Evolutionary conservation across 1,140 invertebrate genomes (phyloP), one percentile per base, ranked within the genome.

Genomic region (Drosophila arawakana): DNA sequence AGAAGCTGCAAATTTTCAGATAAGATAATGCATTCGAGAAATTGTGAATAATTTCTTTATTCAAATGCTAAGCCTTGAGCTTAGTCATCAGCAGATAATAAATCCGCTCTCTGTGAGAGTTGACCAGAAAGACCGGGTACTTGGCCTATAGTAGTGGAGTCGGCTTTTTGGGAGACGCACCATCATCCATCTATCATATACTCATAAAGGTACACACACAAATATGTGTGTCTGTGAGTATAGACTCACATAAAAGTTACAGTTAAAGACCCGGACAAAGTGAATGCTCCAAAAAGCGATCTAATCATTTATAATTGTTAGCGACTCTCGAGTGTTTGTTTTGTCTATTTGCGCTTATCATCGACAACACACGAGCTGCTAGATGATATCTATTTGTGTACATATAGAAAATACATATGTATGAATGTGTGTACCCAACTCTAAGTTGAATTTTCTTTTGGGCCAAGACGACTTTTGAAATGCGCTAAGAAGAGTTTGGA

Each of bases 281-380:
- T 84, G 80, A 84, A 89, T 89, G 84, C 84, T 89, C 75, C 78
- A 89, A 89, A 89, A 89, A 89, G 80, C 84, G 84, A 89, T 89
- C 74, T 89, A 89, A 89, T 89, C 84, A 84, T 89, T 89, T 89
- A 89, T 89, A 89, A 89, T 89, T 89, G 84, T 78, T 89, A 84
- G 84, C 84, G 82, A 78, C 52, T 50, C 49, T 89, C 73, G 49
- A 89, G 77, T 89, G 80, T 84, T 89, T 81, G 84, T 76, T 89
- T 84, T 89, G 84, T 89, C 80, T 84, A 81, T 89, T 89, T 89
- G 66, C 78, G 78, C 84, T 89, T 89, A 89, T 89, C 84, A 89
- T 84, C 62, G 84, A 68, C 71, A 83, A 67, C 73, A 88, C 84
- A 76, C 50, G 66, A 67, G 77, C 43, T 62, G 49, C 58, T 43